phyloP scores from a whole-genome alignment of 2,888 invertebrate species.

The Eupsilia transversa region DNA sequence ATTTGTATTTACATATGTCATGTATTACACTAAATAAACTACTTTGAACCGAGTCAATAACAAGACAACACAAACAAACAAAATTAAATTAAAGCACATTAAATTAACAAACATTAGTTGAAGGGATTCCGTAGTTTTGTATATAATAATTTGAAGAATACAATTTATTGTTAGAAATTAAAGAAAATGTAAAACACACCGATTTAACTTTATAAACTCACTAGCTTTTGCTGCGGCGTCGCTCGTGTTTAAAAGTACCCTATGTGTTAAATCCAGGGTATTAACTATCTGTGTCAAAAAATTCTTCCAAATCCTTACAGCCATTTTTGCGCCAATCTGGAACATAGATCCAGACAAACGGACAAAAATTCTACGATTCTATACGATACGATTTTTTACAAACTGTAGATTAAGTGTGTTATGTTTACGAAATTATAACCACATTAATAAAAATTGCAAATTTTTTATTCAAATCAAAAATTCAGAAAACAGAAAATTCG shows the following conservation, averaged over 20 bases:
- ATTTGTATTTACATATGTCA: constrained; percentile 49
- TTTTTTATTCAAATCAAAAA: too few relatives aligned
- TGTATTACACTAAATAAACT: constrained; percentile 34
- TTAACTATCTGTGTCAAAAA: background rate
- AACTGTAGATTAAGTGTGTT: background rate
- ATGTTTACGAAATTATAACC: background rate
- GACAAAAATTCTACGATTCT: too few relatives aligned
- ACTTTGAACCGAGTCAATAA: background rate
- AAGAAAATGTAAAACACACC: too few relatives aligned
- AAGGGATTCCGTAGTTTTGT: background rate
- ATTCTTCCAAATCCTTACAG: background rate
- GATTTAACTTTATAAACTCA: background rate
- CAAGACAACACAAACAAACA: background rate
- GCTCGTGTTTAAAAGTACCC: background rate
- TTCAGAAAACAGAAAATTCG: too few relatives aligned
- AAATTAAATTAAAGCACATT: too few relatives aligned
- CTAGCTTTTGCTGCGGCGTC: background rate
- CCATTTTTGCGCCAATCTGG: background rate
- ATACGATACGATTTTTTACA: too few relatives aligned
- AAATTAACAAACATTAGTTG: background rate
- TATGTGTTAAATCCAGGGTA: background rate
- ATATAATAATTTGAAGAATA: background rate
- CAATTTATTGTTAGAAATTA: background rate
- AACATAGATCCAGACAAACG: too few relatives aligned
- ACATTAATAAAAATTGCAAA: background rate